Conservation (phyloP, 1,140 invertebrate genomes). For the Anadara kagoshimensis region DNA sequence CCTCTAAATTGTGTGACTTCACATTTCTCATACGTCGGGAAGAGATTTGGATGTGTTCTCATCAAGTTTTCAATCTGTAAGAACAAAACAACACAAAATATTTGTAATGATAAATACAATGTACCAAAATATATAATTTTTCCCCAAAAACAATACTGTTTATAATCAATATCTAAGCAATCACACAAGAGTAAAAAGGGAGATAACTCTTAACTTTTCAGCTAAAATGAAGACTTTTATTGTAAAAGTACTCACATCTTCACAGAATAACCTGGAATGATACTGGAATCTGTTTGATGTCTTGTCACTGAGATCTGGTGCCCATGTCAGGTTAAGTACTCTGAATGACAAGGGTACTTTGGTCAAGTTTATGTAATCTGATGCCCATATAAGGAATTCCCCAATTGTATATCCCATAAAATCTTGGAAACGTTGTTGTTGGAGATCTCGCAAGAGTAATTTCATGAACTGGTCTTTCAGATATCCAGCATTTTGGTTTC, state of each 20-base stretch:
- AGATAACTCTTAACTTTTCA: too few relatives aligned
- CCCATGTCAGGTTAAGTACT: slow-evolving; percentile 38
- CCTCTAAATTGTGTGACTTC: slow-evolving; percentile 26
- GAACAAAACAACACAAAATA: background rate
- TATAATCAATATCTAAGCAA: too few relatives aligned
- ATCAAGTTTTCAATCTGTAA: slow-evolving; percentile 35
- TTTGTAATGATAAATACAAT: too few relatives aligned
- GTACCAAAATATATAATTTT: too few relatives aligned
- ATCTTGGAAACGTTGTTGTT: slow-evolving; percentile 27
- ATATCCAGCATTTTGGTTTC: slow-evolving; percentile 13
- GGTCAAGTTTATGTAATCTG: slow-evolving; percentile 33
- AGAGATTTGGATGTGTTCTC: slow-evolving; percentile 28
- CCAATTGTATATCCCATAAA: slow-evolving; percentile 40
- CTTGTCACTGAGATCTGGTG: slow-evolving; percentile 19
- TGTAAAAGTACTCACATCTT: slow-evolving; percentile 23
- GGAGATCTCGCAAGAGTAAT: slow-evolving; percentile 21
- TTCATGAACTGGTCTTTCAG: slow-evolving; percentile 25
- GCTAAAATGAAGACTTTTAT: too few relatives aligned
- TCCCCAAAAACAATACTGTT: too few relatives aligned
- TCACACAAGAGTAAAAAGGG: too few relatives aligned
- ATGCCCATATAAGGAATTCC: slow-evolving; percentile 29
- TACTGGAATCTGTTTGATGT: slow-evolving; percentile 18
- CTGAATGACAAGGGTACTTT: slow-evolving; percentile 36
- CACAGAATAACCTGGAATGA: slow-evolving; percentile 37
- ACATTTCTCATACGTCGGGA: slow-evolving; percentile 38